phyloP scores from a whole-genome alignment of 2,888 invertebrate species.

The Dendrolimus pini region DNA sequence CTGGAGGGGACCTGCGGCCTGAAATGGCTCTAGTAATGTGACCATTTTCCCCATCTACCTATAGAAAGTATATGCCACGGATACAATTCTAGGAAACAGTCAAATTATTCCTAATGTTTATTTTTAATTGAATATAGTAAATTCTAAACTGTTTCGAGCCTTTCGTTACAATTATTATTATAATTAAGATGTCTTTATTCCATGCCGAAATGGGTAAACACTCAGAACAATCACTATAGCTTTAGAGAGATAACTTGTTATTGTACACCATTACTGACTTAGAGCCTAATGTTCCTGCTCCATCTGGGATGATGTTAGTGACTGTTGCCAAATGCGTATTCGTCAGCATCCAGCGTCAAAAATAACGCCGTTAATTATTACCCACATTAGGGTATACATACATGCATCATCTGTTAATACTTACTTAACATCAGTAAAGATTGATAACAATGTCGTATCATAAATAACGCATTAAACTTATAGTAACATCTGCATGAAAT shows the following conservation, averaged over 20 bases:
- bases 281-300: slow-evolving; percentile 1
- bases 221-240: no score
- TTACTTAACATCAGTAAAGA: no score
- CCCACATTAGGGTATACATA: no score
- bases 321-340: no score
- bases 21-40: slow-evolving; percentile 44
- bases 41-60: slow-evolving; percentile 45
- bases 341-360: no score
- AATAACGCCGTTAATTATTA: no score
- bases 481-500: no score
- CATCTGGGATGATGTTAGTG: no score
- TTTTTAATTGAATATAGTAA: slow-evolving; percentile 25
- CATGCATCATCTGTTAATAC: no score
- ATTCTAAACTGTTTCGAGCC: slow-evolving; percentile 3
- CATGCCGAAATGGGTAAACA: not conserved
- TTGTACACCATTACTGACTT: not conserved
- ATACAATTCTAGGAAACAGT: slow-evolving; percentile 35
- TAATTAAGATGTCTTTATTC: not conserved
- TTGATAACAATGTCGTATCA: no score
- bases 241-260: no score
- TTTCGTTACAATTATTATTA: not conserved
- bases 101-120: slow-evolving; percentile 29
- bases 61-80: slow-evolving; percentile 31
- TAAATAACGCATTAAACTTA: no score
- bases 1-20: slow-evolving; percentile 28